Percentiles rank a stretch among this genome's conserved stretches.
phyloP scores from a whole-genome alignment of 2,797 vertebrate species.

The Phalloptychus januarius region DNA sequence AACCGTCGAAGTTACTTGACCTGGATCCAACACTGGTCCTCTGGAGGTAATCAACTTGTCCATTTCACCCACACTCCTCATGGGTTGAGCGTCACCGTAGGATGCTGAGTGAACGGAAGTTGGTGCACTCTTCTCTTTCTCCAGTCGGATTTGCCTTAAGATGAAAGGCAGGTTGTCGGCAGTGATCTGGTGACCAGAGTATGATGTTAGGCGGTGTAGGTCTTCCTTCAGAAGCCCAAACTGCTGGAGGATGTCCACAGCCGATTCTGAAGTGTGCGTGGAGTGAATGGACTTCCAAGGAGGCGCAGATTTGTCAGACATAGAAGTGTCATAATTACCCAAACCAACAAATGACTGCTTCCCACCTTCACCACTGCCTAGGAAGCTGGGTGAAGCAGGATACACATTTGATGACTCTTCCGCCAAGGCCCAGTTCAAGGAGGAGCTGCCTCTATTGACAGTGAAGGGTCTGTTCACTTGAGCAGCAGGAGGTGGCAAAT shows the following conservation, averaged over 20 bases:
- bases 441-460: constrained; percentile 19
- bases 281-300: constrained; percentile 46
- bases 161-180: constrained; percentile 93
- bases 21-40: not conserved
- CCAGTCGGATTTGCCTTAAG: constrained; percentile 88
- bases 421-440: constrained; percentile 36
- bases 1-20: constrained; percentile 33
- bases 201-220: constrained; percentile 90
- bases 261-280: constrained; percentile 89
- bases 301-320: constrained; percentile 1
- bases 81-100: constrained; percentile 20
- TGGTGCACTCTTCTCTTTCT: constrained; percentile 82
- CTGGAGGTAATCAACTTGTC: constrained; percentile 35
- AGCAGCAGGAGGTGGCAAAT: constrained; percentile 25
- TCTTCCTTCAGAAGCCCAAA: constrained; percentile 95
- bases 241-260: constrained; percentile 89
- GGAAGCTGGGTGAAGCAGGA: constrained; percentile 42
- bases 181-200: constrained; percentile 92
- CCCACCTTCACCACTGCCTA: not conserved
- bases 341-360: constrained; percentile 45
- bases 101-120: constrained; percentile 26
- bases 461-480: constrained; percentile 13
- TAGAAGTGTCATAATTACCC: constrained; percentile 32
- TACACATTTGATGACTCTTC: constrained; percentile 22
- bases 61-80: constrained; percentile 12